Conservation (phyloP, 2,113 vertebrate species). For the Struthio camelus region DNA sequence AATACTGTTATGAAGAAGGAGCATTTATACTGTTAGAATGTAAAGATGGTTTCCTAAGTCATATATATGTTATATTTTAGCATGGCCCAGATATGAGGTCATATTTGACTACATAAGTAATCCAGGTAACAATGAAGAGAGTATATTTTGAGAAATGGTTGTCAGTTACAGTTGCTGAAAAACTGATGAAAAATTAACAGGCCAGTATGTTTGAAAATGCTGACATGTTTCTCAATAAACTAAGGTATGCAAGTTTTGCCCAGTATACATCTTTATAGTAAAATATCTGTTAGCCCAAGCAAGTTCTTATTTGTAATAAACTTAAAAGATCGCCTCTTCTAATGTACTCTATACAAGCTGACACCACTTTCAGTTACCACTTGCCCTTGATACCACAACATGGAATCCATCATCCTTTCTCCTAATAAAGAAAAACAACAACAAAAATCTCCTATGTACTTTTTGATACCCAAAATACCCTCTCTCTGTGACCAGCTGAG, state of each 20-base stretch:
- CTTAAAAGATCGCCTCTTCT: neutral
- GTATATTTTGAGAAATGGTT: neutral
- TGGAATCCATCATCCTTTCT: neutral
- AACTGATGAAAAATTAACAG: neutral
- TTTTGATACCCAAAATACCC: neutral
- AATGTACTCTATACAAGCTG: neutral
- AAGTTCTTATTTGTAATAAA: neutral
- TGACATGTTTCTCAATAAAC: neutral
- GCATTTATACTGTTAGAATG: neutral
- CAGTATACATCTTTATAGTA: neutral
- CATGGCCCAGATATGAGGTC: neutral
- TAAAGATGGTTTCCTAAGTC: neutral
- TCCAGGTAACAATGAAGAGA: neutral
- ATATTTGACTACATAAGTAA: neutral
- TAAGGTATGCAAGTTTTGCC: neutral
- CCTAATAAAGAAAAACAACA: neutral
- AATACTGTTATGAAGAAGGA: neutral
- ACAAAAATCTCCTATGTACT: neutral
- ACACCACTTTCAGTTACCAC: neutral
- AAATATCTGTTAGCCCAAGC: neutral
- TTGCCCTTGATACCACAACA: neutral
- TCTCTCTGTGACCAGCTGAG: too few relatives aligned
- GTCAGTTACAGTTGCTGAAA: neutral
- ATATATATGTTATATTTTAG: neutral
- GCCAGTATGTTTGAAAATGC: neutral